A percentile compares a stretch with the other conserved stretches of the same genome.
These are phyloP conservation scores for Oriolus oriolus DNA, from an alignment of 2,113 vertebrate genomes.

Conservation along the genomic window DNA sequence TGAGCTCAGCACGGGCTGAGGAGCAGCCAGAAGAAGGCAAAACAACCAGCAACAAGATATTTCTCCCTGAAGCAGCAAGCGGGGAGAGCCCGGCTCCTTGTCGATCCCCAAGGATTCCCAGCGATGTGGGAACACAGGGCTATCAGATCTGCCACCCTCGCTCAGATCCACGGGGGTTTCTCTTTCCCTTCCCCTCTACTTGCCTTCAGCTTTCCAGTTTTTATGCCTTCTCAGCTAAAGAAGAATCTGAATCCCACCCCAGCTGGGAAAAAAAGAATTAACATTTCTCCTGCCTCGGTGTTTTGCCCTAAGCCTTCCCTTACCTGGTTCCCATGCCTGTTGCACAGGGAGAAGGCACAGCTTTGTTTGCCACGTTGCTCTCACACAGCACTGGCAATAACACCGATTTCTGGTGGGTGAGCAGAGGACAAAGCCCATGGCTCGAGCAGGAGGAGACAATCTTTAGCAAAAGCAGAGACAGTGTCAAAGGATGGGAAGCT, in stretches of 20 bases:
- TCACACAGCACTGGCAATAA: rapidly evolving
- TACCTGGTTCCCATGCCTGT: not conserved
- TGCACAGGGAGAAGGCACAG: rapidly evolving
- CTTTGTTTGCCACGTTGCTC: not conserved
- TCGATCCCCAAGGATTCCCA: not conserved
- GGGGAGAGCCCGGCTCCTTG: not conserved
- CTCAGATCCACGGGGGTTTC: rapidly evolving
- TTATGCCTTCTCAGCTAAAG: not conserved
- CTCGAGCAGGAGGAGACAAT: not conserved
- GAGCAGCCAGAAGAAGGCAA: not conserved
- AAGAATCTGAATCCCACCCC: not conserved
- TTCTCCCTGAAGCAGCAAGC: not conserved
- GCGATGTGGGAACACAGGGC: not conserved
- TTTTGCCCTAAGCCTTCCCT: not conserved
- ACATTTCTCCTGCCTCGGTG: not conserved
- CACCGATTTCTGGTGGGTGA: rapidly evolving
- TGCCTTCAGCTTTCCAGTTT: not conserved
- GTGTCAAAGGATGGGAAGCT: rapidly evolving
- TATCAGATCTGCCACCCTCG: not conserved
- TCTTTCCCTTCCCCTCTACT: not conserved
- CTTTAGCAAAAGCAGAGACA: no score
- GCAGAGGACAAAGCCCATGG: not conserved
- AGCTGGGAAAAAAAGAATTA: rapidly evolving
- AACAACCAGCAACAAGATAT: not conserved
- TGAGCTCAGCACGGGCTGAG: not conserved